Base-by-base conservation (phyloP, 37 sponge, comb jelly and placozoan species). In the Beroe forskalii region DNA sequence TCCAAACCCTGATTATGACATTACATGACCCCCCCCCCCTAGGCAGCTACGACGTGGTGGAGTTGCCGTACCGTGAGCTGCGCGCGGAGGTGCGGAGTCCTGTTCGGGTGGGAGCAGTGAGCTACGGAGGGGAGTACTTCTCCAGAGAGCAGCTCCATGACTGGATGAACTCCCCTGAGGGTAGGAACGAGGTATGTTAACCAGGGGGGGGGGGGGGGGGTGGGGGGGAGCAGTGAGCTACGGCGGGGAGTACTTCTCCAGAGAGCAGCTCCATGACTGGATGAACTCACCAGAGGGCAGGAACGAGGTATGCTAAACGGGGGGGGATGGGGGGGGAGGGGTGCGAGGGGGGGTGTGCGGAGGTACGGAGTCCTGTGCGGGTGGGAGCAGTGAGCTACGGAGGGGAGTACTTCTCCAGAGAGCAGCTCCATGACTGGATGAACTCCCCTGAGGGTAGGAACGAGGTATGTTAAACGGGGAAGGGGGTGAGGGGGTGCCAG, bases 201-300 rank as follows among this genome's bases (percentile, higher is more conserved):
- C n/a, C n/a, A n/a, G n/a, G n/a, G n/a, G n/a, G n/a, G n/a, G n/a
- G n/a, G n/a, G n/a, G n/a, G n/a, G n/a, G n/a, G n/a, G n/a, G n/a
- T n/a, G n/a, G 8, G 75, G 28, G 37, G 75, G 75, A 30, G 40
- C 40, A 12, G 75, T 72, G 9, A 32, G 40, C 14, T 72, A 72
- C 75, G 75, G 75, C 6, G 75, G 40, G 19, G 32, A 72, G 9
- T 20, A 38, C 39, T 39, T 72, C 40, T 38, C 75, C 37, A 32
- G 75, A 72, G 40, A 32, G 39, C 75, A 72, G 30, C 32, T 72
- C 40, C 37, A 72, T 20, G 40, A 72, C 75, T 72, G 75, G 75
- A 35, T 72, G 1, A 32, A 72, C 40, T 72, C 75, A 30, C 75
- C 75, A 8, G 40, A 32, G 2, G 75, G 75, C 4, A 72, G 75